Evolutionary conservation across 2,888 invertebrate genomes (phyloP).

Genomic region (Melanostoma scalare): DNA sequence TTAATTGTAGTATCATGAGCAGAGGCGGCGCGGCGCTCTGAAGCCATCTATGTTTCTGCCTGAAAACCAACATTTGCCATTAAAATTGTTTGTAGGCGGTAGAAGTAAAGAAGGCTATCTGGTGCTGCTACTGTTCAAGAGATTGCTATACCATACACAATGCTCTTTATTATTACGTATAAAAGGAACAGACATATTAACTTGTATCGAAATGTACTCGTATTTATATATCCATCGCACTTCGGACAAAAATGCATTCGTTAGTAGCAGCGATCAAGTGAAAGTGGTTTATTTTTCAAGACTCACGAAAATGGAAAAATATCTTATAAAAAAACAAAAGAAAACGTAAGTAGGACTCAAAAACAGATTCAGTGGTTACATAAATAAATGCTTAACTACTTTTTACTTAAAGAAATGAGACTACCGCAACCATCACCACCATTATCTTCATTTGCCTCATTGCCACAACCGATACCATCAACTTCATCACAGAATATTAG

Average conservation of each 20-base stretch:
- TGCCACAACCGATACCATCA: constrained; percentile 61
- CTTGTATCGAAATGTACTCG: not conserved
- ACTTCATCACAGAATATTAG: constrained; percentile 55
- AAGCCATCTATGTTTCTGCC: too few relatives aligned
- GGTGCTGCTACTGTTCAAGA: too few relatives aligned
- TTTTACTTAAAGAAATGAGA: constrained; percentile 5
- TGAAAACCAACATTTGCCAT: too few relatives aligned
- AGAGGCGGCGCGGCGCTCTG: not conserved
- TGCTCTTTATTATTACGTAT: not conserved
- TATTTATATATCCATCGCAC: not conserved
- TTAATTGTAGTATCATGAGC: not conserved
- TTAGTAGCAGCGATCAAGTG: not conserved
- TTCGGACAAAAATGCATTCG: not conserved
- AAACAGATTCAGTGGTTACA: not conserved
- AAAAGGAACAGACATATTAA: not conserved
- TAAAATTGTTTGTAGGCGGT: too few relatives aligned
- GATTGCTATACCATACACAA: too few relatives aligned
- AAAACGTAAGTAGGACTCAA: not conserved
- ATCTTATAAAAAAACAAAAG: not conserved
- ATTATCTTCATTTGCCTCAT: too few relatives aligned
- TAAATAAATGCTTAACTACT: not conserved
- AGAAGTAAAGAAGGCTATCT: too few relatives aligned
- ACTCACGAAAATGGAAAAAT: not conserved
- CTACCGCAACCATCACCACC: constrained; percentile 76
- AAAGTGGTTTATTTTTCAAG: not conserved